Percentiles rank a stretch among this genome's conserved stretches.
These are phyloP conservation scores for Perccottus glenii DNA, from an alignment of 2,113 vertebrate species.

Conservation along the genomic window DNA sequence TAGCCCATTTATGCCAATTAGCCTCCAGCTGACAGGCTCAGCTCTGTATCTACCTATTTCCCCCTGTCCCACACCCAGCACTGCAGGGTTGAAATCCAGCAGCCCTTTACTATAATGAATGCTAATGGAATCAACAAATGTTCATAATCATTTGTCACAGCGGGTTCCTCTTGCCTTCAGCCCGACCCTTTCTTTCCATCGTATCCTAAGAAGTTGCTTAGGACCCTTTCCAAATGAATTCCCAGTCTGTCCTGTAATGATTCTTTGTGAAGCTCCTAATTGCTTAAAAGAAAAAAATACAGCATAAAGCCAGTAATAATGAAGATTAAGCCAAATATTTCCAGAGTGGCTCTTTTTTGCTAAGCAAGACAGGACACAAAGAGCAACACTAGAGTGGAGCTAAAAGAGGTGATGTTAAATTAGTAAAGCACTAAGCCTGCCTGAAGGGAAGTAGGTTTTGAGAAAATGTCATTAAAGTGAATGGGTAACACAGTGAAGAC, in stretches of 20 bases:
- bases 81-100: conserved; percentile 26
- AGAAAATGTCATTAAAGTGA: conserved; percentile 61
- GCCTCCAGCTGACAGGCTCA: conserved; percentile 56
- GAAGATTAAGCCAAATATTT: conserved; percentile 72
- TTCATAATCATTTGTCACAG: conserved; percentile 77
- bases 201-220: conserved; percentile 41
- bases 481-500: conserved; percentile 36
- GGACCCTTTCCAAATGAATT: conserved; percentile 54
- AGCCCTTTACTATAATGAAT: conserved; percentile 59
- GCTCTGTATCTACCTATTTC: conserved; percentile 26
- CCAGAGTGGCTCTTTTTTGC: conserved; percentile 36
- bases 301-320: conserved; percentile 70
- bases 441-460: conserved; percentile 20
- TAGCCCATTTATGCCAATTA: conserved; percentile 70
- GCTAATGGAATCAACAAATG: conserved; percentile 80
- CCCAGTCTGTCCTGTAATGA: conserved; percentile 54
- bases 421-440: conserved; percentile 30
- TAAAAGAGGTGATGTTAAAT: conserved; percentile 17
- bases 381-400: not conserved
- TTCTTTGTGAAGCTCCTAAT: conserved; percentile 65
- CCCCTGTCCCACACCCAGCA: conserved; percentile 20
- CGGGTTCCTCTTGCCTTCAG: conserved; percentile 43
- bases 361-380: conserved; percentile 1
- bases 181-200: conserved; percentile 21
- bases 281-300: conserved; percentile 31